Evolutionary conservation across 2,888 invertebrate genomes (phyloP), one percentile per base, ranked within the genome.

Genomic region (Catocala nupta): DNA sequence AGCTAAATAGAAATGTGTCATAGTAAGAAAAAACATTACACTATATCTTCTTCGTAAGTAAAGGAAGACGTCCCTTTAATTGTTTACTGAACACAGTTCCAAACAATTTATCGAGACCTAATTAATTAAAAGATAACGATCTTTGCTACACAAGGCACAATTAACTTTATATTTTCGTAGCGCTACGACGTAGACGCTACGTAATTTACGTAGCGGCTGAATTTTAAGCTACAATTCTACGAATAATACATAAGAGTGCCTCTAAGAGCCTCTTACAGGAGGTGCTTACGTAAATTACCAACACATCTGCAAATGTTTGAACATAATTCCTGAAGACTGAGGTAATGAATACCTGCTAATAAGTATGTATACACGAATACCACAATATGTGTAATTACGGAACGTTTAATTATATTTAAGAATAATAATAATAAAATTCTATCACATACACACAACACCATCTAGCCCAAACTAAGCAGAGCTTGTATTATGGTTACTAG

Each of bases 161-260:
- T 16, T 47, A 16, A 8, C 25, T 7, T 47, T 16, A 16, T 45
- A 52, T 50, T 13, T 50, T 39, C 10, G n/a, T 10, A 34, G 25
- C 62, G 75, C 78, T 75, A 75, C 66, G 64, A 25, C 69, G 75
- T 77, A 75, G 72, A 47, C 9, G 50, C 64, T 66, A 65, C 63
- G 72, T 55, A 63, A 72, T 59, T 70, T 64, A 61, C 63, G 67
- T 70, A 60, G 63, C n/a, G 5, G 34, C 43, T 48, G 48, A 42
- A 59, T 49, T 34, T 51, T 51, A 9, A 34, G 34, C n/a, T 49
- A 25, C 48, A 10, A 10, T 49, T 16, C 48, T 60, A 66, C 55
- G 59, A 55, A 43, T 47, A 12, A 39, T 59, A 58, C 55, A 63
- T 62, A 60, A 58, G 48, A 47, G 42, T 58, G 49, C 39, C 51